Evolutionary conservation across 2,888 invertebrate species (phyloP), one percentile per base, ranked within the genome.

Genomic region (Venusia cambrica): DNA sequence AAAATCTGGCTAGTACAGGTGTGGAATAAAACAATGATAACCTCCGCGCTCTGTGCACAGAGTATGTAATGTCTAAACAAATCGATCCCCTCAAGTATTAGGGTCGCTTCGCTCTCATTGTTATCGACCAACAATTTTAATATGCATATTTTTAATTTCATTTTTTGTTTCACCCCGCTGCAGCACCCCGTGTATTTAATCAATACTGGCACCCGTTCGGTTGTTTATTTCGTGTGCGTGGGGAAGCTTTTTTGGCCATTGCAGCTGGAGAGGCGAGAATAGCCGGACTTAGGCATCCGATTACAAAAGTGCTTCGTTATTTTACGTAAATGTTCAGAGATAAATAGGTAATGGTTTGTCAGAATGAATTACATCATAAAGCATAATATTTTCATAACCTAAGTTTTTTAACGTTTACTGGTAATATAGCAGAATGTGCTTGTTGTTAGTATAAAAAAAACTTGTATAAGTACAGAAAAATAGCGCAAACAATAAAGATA

Each of bases 121-220:
- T 67, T 74, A 79, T 75, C 78, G 83, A 76, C 77, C 77, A 51
- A 80, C n/a, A 83, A 79, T 81, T 83, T 83, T 75, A 75, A 66
- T 72, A 75, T 76, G 73, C 76, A 76, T 76, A 83, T 83, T 83
- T 80, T 81, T 79, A 76, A 78, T 78, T 83, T 81, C 74, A 73
- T 78, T 81, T 80, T 73, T 74, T 62, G 56, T 62, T 64, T 62
- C 72, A 57, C 66, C 73, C 74, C 69, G 54, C 48, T 66, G 51
- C 52, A 54, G 62, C 45, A 25, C 28, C 35, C 38, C 31, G 34
- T 41, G 38, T 45, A 41, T 49, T 51, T 49, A 51, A 51, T 54
- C 54, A 52, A 54, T 54, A 54, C 54, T 56, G 62, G 55, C 48
- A 52, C 41, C 35, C 39, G 48, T 45, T 40, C 32, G 44, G 32